Conservation (phyloP, 2,113 vertebrate genomes). For the Tachycineta bicolor region DNA sequence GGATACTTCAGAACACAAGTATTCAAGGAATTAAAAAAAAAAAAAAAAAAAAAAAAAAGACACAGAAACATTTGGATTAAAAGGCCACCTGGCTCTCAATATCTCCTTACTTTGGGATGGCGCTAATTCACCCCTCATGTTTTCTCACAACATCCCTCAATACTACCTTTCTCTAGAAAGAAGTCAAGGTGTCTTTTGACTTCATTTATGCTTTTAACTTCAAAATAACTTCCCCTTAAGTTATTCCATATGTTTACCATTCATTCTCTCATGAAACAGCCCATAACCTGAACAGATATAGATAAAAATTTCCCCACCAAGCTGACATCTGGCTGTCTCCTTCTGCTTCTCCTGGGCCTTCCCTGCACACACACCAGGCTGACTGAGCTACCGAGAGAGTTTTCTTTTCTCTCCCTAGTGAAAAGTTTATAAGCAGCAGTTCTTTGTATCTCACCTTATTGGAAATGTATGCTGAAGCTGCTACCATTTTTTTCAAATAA, state of each 20-base stretch:
- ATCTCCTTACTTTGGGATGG: neutral
- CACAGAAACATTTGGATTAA: neutral
- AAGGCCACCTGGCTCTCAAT: neutral
- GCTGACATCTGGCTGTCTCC: constrained; percentile 51
- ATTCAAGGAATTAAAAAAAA: neutral
- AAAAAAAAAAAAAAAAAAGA: neutral
- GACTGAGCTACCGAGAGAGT: constrained; percentile 19
- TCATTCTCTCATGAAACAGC: constrained; percentile 3
- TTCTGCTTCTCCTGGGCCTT: neutral
- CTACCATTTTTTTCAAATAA: neutral
- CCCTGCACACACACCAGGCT: neutral
- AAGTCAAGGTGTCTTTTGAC: constrained; percentile 14
- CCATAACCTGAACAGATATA: neutral
- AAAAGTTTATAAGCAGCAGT: constrained; percentile 38
- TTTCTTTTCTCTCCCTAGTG: neutral
- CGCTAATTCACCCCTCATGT: neutral
- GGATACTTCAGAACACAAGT: neutral
- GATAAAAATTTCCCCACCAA: constrained; percentile 13
- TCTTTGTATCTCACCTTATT: neutral
- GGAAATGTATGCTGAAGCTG: neutral
- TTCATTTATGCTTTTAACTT: constrained; percentile 24
- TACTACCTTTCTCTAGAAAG: constrained; percentile 6
- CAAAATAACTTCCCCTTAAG: constrained; percentile 1
- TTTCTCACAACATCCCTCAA: constrained; percentile 25
- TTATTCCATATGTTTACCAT: constrained; percentile 44